Conservation (phyloP, 1,140 invertebrate species). For the Vanessa tameamea region DNA sequence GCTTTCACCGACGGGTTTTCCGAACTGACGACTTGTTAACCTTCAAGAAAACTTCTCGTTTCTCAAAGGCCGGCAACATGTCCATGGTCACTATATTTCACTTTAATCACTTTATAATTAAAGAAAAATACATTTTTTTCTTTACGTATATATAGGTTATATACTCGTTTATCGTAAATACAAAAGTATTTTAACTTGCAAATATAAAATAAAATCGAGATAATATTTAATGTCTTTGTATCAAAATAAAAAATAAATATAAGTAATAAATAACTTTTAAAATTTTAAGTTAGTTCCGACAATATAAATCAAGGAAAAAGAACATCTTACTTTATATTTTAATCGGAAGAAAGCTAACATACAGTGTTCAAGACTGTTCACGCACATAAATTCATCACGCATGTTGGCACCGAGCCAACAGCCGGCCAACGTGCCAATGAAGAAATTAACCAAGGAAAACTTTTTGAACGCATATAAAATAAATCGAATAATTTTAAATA, state of each 20-base stretch:
- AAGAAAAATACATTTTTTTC: too few species aligned
- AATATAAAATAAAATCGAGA: neutral
- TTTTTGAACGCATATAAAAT: slow-evolving; percentile 22
- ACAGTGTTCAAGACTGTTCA: slow-evolving; percentile 25
- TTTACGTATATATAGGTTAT: too few species aligned
- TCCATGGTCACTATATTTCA: too few species aligned
- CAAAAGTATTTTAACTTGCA: too few species aligned
- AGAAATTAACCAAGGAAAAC: slow-evolving; percentile 37
- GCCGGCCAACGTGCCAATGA: slow-evolving; percentile 48
- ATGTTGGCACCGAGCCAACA: slow-evolving; percentile 47
- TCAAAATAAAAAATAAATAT: neutral
- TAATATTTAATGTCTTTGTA: neutral
- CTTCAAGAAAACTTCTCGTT: too few species aligned
- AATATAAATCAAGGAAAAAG: slow-evolving; percentile 15
- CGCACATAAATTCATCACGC: slow-evolving; percentile 61
- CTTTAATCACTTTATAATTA: too few species aligned
- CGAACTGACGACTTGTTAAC: too few species aligned
- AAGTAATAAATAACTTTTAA: slow-evolving; percentile 18
- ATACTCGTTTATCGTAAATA: too few species aligned
- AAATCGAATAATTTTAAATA: neutral
- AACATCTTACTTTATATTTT: slow-evolving; percentile 19
- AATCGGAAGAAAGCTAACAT: slow-evolving; percentile 29
- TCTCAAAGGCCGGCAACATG: too few species aligned
- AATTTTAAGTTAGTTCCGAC: slow-evolving; percentile 13
- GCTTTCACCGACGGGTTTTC: too few species aligned